Evolutionary conservation across 2,113 vertebrate genomes (phyloP), one percentile per base, ranked within the genome.

Genomic region (Benitochromis conjunctus): DNA sequence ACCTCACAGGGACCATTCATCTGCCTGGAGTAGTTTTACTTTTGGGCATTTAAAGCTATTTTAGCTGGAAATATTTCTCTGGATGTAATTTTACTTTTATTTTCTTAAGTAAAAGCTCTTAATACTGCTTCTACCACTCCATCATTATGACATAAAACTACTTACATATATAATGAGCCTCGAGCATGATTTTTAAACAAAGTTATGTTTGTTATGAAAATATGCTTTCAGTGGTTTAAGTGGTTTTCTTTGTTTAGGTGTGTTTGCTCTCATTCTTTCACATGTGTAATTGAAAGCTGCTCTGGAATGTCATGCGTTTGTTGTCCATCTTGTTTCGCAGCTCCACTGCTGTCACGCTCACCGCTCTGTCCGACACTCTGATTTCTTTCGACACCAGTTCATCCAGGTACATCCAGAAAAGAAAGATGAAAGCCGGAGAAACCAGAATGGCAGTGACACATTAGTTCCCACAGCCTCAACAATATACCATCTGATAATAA

Each of bases 391-490:
- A 83, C 58, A 78, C 90, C 18, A 85, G 81, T 64, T 87, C 92
- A 71, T 66, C 76, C 88, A 95, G 96, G 95, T 96, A 95, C 58
- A 71, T 71, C 7, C 4, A 57, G 21, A 54, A 66, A 12, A 66
- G 21, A 64, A 54, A 81, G 36, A 76, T 46, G 7, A 86, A 89
- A 76, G 21, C 18, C 24, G 36, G 16, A 53, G 19, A 74, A 54
- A 57, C 13, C 29, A 62, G n/a, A 66, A 21, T 57, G 81, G 41
- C 85, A 81, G 43, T 34, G n/a, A 41, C 16, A n/a, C 43, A 18
- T 77, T 71, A 29, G 14, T 55, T 71, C 56, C 53, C 34, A 54
- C 41, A 82, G 84, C 55, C 24, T 57, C 14, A 41, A 60, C n/a
- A 55, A 51, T 43, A 21, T 11, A 31, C 26, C 69, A 83, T 89